phyloP scores from a whole-genome alignment of 2,888 invertebrate species.

The Tenthredo scrophulariae region DNA sequence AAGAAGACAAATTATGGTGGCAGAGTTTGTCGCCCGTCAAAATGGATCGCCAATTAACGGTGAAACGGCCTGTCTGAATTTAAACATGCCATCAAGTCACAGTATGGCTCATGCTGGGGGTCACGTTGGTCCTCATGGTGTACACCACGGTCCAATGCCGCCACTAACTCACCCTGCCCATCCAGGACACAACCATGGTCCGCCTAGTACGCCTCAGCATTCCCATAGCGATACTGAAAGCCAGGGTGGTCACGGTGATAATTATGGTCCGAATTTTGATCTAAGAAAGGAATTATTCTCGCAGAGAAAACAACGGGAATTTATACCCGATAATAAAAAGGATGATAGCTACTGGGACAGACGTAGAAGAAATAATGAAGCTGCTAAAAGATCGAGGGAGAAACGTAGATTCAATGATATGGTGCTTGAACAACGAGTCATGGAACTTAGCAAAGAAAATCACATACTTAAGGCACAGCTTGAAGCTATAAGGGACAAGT shows the following conservation, averaged over 20 bases:
- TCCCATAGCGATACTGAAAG: constrained; percentile 64
- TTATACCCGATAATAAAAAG: constrained; percentile 97
- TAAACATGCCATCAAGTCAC: constrained; percentile 76
- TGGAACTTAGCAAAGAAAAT: constrained; percentile 97
- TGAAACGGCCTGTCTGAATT: constrained; percentile 83
- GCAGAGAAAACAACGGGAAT: constrained; percentile 96
- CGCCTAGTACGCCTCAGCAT: constrained; percentile 70
- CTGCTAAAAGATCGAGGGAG: constrained; percentile 97
- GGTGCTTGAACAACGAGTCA: constrained; percentile 96
- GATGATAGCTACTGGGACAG: constrained; percentile 99
- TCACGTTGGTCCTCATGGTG: constrained; percentile 67
- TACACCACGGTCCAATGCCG: constrained; percentile 72
- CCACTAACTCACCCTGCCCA: constrained; percentile 72
- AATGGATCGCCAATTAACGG: constrained; percentile 85
- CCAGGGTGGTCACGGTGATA: constrained; percentile 73
- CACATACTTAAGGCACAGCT: constrained; percentile 95
- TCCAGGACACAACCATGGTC: constrained; percentile 61
- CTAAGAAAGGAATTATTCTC: constrained; percentile 91
- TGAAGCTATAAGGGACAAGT: constrained; percentile 95
- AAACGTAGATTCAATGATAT: constrained; percentile 97
- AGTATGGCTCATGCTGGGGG: constrained; percentile 74
- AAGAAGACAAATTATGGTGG: constrained; percentile 87
- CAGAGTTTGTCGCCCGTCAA: constrained; percentile 90
- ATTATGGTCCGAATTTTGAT: constrained; percentile 74
- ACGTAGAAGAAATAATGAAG: constrained; percentile 96